phyloP scores from a whole-genome alignment of 1,140 invertebrate genomes.

The Capitella teleta region DNA sequence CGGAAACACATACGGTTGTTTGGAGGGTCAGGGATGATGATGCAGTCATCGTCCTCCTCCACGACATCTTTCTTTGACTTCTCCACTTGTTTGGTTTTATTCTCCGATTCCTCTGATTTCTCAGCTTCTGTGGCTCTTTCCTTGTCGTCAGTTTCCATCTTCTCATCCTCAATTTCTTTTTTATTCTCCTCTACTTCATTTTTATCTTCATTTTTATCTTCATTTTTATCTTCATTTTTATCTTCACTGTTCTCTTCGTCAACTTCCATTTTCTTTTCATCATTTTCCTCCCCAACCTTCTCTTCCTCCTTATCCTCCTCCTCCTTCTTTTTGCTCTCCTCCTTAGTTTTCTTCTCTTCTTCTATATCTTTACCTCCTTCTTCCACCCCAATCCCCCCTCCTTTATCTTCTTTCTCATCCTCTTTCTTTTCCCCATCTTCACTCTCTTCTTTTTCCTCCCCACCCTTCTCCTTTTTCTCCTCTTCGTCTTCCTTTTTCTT shows the following conservation, averaged over 20 bases:
- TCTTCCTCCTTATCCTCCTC: neutral
- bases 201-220: conserved; percentile 18
- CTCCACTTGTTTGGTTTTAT: neutral
- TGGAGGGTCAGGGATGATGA: neutral
- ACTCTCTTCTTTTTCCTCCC: neutral
- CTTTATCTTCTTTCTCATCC: neutral
- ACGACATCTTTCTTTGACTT: neutral
- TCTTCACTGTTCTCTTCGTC: conserved; percentile 14
- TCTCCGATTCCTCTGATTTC: neutral
- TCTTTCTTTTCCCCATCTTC: neutral
- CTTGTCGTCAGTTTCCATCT: neutral
- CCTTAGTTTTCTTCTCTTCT: neutral
- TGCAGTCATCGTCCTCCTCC: neutral
- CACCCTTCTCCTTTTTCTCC: neutral
- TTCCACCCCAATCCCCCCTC: neutral
- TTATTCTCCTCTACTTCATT: conserved; percentile 6
- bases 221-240: conserved; percentile 16
- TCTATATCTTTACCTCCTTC: neutral
- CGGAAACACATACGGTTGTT: neutral
- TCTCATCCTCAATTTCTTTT: neutral
- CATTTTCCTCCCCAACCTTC: neutral
- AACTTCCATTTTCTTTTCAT: neutral
- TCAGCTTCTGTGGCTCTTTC: neutral
- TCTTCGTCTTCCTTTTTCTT: neutral
- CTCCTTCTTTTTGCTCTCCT: neutral